A percentile compares a stretch with the other conserved stretches of the same genome.
These are phyloP conservation scores for Epirrita christyi DNA, from an alignment of 2,888 invertebrate genomes.

Conservation along the genomic window DNA sequence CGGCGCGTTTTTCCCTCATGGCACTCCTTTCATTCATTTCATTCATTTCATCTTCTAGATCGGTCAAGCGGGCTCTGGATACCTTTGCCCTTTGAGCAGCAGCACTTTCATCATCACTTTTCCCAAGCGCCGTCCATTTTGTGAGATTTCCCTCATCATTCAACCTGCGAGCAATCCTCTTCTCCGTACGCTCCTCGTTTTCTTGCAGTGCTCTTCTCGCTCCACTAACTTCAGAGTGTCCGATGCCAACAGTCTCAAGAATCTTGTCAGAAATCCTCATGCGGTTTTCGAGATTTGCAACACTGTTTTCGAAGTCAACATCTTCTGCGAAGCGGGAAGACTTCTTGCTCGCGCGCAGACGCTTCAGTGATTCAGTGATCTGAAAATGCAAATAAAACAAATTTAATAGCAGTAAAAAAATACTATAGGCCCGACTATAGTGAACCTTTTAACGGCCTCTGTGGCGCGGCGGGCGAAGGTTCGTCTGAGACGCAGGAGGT, in stretches of 20 bases:
- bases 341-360: conserved; percentile 86
- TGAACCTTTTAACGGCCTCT: too few species aligned
- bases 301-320: conserved; percentile 86
- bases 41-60: conserved; percentile 91
- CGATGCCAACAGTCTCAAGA: conserved; percentile 86
- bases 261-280: conserved; percentile 87
- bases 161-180: conserved; percentile 73
- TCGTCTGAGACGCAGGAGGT: too few species aligned
- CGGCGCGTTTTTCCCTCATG: conserved; percentile 88
- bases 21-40: conserved; percentile 88
- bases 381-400: conserved; percentile 58
- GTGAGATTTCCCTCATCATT: conserved; percentile 77
- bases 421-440: too few species aligned
- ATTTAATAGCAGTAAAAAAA: too few species aligned
- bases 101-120: conserved; percentile 76
- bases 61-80: conserved; percentile 87
- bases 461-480: too few species aligned
- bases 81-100: conserved; percentile 87
- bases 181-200: conserved; percentile 79
- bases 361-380: conserved; percentile 85
- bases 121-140: conserved; percentile 87
- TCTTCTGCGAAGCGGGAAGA: conserved; percentile 86
- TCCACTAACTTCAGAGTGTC: conserved; percentile 80
- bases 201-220: conserved; percentile 77
- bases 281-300: conserved; percentile 83